Evolutionary conservation across 2,797 vertebrate genomes (phyloP).

Genomic region (Cyclura pinguis): DNA sequence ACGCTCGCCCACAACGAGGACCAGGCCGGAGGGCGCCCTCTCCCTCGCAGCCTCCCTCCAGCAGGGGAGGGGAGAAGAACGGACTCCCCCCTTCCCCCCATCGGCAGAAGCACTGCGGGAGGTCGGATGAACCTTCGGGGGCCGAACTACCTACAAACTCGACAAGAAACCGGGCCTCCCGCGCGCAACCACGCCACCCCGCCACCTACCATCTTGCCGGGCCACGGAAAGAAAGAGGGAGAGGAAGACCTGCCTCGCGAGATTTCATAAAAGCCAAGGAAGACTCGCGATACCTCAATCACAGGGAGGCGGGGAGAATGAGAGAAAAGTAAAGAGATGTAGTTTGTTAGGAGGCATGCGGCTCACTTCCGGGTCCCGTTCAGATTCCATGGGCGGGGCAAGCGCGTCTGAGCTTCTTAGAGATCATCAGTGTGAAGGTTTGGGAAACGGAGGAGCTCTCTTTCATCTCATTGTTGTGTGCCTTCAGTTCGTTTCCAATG

Average conservation of each 20-base stretch:
- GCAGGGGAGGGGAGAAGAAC: not conserved
- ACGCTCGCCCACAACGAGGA: not conserved
- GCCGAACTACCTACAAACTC: not conserved
- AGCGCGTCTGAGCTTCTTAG: too few relatives aligned
- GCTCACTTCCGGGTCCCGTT: not conserved
- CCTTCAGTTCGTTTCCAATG: too few relatives aligned
- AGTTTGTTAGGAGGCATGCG: accelerated
- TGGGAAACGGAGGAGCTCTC: not conserved
- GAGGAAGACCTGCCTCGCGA: conserved; percentile 45
- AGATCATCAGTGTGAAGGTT: not conserved
- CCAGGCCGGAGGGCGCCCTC: not conserved
- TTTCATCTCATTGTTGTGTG: not conserved
- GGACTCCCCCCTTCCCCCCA: not conserved
- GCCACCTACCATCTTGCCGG: conserved; percentile 65
- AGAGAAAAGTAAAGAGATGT: too few relatives aligned
- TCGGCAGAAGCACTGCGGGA: too few relatives aligned
- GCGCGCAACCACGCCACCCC: accelerated
- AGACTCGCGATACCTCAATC: conserved; percentile 20
- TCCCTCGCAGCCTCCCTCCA: accelerated
- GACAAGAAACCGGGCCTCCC: too few relatives aligned
- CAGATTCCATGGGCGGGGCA: not conserved
- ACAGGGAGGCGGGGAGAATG: accelerated
- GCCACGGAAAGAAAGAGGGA: conserved; percentile 43
- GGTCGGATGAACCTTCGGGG: not conserved
- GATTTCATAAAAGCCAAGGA: accelerated